Base-by-base conservation (phyloP, 53 echinoderm and acorn worm genomes). In the Henricia sp. region DNA sequence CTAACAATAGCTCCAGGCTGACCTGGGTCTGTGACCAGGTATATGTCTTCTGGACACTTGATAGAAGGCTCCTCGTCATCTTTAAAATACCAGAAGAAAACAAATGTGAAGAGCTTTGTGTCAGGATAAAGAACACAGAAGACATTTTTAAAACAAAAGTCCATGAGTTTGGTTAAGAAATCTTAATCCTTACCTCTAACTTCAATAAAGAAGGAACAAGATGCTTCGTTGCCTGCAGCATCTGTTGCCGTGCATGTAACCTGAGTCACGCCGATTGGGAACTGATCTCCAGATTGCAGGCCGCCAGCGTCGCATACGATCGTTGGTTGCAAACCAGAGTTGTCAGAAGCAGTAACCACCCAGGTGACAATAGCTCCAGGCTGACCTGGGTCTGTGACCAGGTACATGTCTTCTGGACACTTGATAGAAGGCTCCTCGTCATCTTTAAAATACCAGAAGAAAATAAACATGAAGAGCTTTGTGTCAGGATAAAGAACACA, bases 1-100 rank as follows among this genome's bases (percentile, higher is more conserved):
- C 65, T 43, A 25, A 82, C 82, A 32, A 82, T 46, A 37, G 82
- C 82, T 44, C 48, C 66, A 42, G 40, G 17, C 50, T 29, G 33
- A 40, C 50, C 64, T 4, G 64, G 29, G 50, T 82, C 67, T n/a
- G 64, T 65, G 8, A 43, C 46, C 70, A 32, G 42, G 17, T 25
- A 26, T 27, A 70, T 24, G 70, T 70, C 70, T 32, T 32, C 1
- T 6, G 42, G 42, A 19, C 70, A 70, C 25, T 43, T 26, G 41
- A 70, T 70, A 46, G 1, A 43, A 25, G 70, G 70, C 4, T 28
- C 30, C 34, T 70, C 70, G 42, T 70, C 24, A 37, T 70, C 70
- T 70, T 25, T n/a, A n/a, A n/a, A n/a, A n/a, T n/a, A n/a, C n/a
- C n/a, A n/a, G 29, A 0, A 35, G 13, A 65, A 4, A 24, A 65